Conservation (phyloP, 1,140 invertebrate genomes). For the Drosophila pseudoobscura region DNA sequence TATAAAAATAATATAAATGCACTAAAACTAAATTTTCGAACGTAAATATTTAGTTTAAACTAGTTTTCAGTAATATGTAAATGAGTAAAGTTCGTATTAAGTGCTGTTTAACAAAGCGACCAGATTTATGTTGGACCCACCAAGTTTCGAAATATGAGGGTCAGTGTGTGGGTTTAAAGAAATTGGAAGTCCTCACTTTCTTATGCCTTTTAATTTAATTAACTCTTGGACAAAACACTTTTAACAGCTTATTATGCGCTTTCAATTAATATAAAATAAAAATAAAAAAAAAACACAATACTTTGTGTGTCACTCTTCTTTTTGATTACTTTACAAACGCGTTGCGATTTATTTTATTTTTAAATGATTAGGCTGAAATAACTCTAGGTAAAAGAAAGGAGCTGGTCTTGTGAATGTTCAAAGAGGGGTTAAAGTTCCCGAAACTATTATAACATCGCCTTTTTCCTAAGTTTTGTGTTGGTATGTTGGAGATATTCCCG, state of each 20-base stretch:
- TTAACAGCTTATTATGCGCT: too few relatives aligned
- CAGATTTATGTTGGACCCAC: slow-evolving; percentile 22
- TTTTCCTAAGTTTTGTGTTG: slow-evolving; percentile 37
- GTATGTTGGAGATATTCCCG: slow-evolving; percentile 55
- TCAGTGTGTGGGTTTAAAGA: slow-evolving; percentile 31
- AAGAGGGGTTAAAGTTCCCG: slow-evolving; percentile 40
- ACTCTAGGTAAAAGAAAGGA: slow-evolving; percentile 21
- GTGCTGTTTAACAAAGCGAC: slow-evolving; percentile 34
- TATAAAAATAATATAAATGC: slow-evolving; percentile 82
- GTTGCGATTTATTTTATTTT: slow-evolving; percentile 57
- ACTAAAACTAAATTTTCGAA: slow-evolving; percentile 58
- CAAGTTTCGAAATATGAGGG: slow-evolving; percentile 20
- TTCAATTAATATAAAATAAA: slow-evolving; percentile 3
- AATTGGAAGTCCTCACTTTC: slow-evolving; percentile 41
- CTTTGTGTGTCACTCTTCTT: neutral
- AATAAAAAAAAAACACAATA: too few relatives aligned
- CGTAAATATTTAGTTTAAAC: slow-evolving; percentile 56
- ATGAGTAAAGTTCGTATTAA: slow-evolving; percentile 60
- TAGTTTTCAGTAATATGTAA: slow-evolving; percentile 56
- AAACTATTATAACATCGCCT: slow-evolving; percentile 63
- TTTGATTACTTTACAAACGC: slow-evolving; percentile 20
- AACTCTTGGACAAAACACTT: neutral
- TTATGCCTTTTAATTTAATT: slow-evolving; percentile 33
- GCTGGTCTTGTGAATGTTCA: slow-evolving; percentile 25
- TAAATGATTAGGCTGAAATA: slow-evolving; percentile 53